Evolutionary conservation across 2,113 vertebrate genomes (phyloP).

Genomic region (Charina bottae): DNA sequence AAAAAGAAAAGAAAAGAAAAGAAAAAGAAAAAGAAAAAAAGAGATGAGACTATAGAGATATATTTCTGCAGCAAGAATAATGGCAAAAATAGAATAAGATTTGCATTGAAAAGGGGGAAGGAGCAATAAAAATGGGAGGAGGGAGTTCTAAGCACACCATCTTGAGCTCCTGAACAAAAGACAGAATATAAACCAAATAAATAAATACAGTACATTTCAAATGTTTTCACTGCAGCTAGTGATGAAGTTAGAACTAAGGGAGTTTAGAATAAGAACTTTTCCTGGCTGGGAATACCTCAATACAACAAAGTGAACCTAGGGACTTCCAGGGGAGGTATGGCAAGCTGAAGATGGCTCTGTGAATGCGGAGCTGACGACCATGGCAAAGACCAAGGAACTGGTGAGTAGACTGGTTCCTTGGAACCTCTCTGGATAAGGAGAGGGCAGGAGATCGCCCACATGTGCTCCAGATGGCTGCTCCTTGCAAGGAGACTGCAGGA

Average conservation of each 20-base stretch:
- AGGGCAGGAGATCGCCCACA: too few species aligned
- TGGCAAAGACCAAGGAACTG: too few species aligned
- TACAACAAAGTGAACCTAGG: too few species aligned
- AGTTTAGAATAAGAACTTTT: not conserved
- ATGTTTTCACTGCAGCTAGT: not conserved
- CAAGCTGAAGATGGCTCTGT: too few species aligned
- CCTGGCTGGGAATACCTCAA: too few species aligned
- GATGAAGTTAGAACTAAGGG: not conserved
- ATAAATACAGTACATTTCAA: not conserved
- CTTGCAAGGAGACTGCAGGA: too few species aligned
- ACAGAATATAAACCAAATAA: not conserved
- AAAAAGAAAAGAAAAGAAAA: not conserved
- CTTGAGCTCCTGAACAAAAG: not conserved
- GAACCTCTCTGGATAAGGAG: too few species aligned
- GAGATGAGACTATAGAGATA: not conserved
- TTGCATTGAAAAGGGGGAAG: not conserved
- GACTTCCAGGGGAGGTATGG: too few species aligned
- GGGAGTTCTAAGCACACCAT: not conserved
- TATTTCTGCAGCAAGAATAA: not conserved
- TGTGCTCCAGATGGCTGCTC: too few species aligned
- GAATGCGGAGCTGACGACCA: too few species aligned
- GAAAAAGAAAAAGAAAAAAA: too few species aligned
- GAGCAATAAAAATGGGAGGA: not conserved
- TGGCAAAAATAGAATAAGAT: not conserved
- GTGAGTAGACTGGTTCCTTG: too few species aligned